A percentile compares a stretch with the other conserved stretches of the same genome.
phyloP scores from a whole-genome alignment of 1,140 invertebrate genomes.

The Drosophila jambulina region DNA sequence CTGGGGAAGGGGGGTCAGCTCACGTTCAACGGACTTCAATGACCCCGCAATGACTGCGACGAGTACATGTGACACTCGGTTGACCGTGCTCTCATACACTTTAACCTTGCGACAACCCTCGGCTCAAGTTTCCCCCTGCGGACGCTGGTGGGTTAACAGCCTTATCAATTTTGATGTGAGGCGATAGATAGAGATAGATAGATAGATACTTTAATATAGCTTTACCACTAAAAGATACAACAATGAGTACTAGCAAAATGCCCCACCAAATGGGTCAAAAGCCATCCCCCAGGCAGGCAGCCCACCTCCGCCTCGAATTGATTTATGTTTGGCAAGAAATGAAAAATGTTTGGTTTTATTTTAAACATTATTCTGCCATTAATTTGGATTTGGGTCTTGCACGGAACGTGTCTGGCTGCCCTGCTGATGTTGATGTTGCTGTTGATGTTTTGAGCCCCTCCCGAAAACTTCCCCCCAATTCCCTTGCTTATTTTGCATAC shows the following conservation, averaged over 20 bases:
- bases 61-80: slow-evolving; percentile 15
- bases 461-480: background rate
- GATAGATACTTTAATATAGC: slow-evolving; percentile 15
- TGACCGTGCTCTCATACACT: slow-evolving; percentile 35
- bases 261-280: slow-evolving; percentile 20
- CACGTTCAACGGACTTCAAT: slow-evolving; percentile 48
- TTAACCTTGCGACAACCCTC: slow-evolving; percentile 48
- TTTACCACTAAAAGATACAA: background rate
- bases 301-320: slow-evolving; percentile 21
- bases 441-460: background rate
- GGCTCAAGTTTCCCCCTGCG: background rate
- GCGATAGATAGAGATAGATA: slow-evolving; percentile 8
- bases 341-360: slow-evolving; percentile 46
- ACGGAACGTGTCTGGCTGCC: slow-evolving; percentile 26
- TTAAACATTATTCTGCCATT: slow-evolving; percentile 54
- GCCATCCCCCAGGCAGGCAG: background rate
- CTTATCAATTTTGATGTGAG: slow-evolving; percentile 64
- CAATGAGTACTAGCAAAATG: background rate
- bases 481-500: slow-evolving; percentile 33
- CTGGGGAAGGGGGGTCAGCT: slow-evolving; percentile 1
- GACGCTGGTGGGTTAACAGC: slow-evolving; percentile 44
- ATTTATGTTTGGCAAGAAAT: slow-evolving; percentile 43
- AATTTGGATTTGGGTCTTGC: slow-evolving; percentile 41
- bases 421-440: slow-evolving; percentile 4
- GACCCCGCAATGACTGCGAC: slow-evolving; percentile 28